phyloP scores from a whole-genome alignment of 2,888 invertebrate genomes.

The Proisotoma minuta region DNA sequence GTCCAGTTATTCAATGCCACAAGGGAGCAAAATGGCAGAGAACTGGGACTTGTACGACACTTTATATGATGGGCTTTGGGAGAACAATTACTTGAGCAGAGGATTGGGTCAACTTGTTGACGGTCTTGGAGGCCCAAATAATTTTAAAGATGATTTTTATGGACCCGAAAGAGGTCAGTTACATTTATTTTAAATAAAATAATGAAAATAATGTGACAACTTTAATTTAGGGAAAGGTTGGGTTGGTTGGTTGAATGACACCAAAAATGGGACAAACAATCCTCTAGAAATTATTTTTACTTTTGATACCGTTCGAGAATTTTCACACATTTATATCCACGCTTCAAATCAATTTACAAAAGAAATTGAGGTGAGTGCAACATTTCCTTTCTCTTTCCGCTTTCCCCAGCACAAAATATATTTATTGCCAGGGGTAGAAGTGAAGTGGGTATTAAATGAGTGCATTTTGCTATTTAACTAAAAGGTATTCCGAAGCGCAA shows the following conservation, averaged over 20 bases:
- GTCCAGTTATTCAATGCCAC: conserved; percentile 79
- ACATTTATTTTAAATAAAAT: not conserved
- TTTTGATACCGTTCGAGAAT: conserved; percentile 82
- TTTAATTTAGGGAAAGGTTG: conserved; percentile 64
- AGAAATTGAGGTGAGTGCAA: conserved; percentile 67
- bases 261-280: conserved; percentile 56
- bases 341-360: conserved; percentile 80
- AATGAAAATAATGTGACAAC: not conserved
- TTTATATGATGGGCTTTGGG: conserved; percentile 80
- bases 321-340: conserved; percentile 73
- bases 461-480: conserved; percentile 49
- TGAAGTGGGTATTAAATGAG: not conserved
- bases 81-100: conserved; percentile 65
- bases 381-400: too few species aligned
- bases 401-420: too few species aligned
- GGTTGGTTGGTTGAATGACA: conserved; percentile 86
- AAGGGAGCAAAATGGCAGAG: conserved; percentile 74
- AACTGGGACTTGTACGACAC: conserved; percentile 77
- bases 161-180: conserved; percentile 55
- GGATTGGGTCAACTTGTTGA: conserved; percentile 83
- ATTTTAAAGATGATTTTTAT: conserved; percentile 64
- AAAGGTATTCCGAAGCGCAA: conserved; percentile 75
- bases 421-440: too few species aligned
- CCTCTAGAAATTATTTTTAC: conserved; percentile 70
- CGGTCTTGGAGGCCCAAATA: conserved; percentile 71